These are phyloP conservation scores for Xestoiulus laeticollis DNA, from an alignment of 2,888 invertebrate genomes.

Conservation along the genomic window DNA sequence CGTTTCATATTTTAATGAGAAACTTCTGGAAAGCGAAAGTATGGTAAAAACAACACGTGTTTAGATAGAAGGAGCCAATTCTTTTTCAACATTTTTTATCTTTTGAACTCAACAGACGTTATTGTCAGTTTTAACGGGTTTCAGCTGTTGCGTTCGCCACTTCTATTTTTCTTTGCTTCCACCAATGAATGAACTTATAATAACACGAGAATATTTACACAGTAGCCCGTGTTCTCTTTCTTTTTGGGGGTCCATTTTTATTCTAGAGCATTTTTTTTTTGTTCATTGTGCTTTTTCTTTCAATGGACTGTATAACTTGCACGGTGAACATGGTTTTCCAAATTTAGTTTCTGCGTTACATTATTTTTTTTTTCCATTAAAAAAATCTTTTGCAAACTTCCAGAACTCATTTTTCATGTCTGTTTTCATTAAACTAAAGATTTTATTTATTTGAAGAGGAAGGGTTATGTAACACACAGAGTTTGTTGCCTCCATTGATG, in stretches of 20 bases:
- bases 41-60: constrained; percentile 26
- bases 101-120: constrained; percentile 2
- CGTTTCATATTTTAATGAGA: constrained; percentile 26
- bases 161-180: constrained; percentile 18
- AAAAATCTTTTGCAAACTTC: constrained; percentile 1
- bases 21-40: constrained; percentile 26
- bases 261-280: constrained; percentile 15
- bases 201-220: constrained; percentile 26
- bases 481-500: constrained; percentile 26
- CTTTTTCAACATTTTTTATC: constrained; percentile 6
- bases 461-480: not conserved
- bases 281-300: constrained; percentile 24
- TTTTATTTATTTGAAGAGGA: constrained; percentile 19
- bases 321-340: constrained; percentile 7
- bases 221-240: constrained; percentile 26
- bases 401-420: constrained; percentile 26
- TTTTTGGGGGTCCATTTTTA: constrained; percentile 26
- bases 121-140: constrained; percentile 26
- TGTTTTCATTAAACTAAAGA: constrained; percentile 26
- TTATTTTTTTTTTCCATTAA: not conserved
- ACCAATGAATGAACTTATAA: constrained; percentile 26
- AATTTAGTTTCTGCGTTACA: constrained; percentile 14
- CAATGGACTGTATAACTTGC: constrained; percentile 14
- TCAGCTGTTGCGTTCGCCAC: constrained; percentile 18
- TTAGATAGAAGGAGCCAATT: constrained; percentile 26